A percentile compares a stretch with the other conserved stretches of the same genome.
phyloP scores from a whole-genome alignment of 2,797 vertebrate species.

The Simalia tracyae region DNA sequence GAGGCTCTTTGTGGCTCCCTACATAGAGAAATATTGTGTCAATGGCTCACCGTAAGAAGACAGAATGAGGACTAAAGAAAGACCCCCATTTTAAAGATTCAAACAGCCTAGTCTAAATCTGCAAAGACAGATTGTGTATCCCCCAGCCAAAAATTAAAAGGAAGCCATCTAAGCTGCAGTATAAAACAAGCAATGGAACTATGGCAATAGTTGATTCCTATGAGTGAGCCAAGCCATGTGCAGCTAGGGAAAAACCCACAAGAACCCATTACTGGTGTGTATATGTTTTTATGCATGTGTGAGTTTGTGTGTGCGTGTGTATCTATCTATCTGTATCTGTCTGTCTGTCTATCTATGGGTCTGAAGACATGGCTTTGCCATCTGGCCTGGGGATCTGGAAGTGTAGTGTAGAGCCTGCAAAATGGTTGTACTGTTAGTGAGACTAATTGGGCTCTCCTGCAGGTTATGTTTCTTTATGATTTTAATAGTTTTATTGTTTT shows the following conservation, averaged over 20 bases:
- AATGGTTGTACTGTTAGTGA: too few relatives aligned
- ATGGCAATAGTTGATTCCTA: not conserved
- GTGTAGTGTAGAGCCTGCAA: too few relatives aligned
- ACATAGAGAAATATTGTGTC: not conserved
- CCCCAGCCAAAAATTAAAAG: not conserved
- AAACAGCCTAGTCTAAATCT: not conserved
- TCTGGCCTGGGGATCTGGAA: too few relatives aligned
- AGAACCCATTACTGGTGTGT: not conserved
- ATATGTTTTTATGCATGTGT: too few relatives aligned
- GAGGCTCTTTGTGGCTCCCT: constrained; percentile 5
- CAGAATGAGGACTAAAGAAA: not conserved
- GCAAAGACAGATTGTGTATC: not conserved
- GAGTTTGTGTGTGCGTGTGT: too few relatives aligned
- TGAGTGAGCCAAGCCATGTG: not conserved
- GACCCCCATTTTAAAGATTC: not conserved
- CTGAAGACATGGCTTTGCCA: too few relatives aligned
- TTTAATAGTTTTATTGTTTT: too few relatives aligned
- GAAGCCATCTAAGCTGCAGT: not conserved
- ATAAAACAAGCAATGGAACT: not conserved
- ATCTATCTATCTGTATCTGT: too few relatives aligned
- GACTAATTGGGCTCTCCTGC: too few relatives aligned
- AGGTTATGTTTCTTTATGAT: too few relatives aligned
- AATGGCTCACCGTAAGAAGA: not conserved
- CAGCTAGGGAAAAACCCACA: not conserved
- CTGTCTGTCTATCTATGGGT: too few relatives aligned